A percentile compares a stretch with the other conserved stretches of the same genome.
Conservation (phyloP, 2,113 vertebrate genomes). For the Callospermophilus lateralis region DNA sequence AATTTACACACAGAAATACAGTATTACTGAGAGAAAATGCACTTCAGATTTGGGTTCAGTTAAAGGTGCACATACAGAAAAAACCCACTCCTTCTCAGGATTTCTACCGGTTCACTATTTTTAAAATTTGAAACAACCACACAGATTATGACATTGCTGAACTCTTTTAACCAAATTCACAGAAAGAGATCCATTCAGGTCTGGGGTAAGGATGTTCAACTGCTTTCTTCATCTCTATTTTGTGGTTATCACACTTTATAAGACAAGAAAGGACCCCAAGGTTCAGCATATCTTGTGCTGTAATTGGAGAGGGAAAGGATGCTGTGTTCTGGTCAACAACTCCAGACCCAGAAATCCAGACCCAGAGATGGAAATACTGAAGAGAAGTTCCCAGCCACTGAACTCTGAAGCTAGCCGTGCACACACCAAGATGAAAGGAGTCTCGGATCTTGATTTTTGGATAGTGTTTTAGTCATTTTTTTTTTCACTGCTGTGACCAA, state of each 20-base stretch:
- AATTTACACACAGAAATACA: background rate
- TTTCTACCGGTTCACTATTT: background rate
- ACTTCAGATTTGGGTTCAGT: background rate
- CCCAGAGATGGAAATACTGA: background rate
- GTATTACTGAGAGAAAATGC: background rate
- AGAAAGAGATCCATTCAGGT: background rate
- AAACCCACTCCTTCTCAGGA: background rate
- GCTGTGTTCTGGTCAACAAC: background rate
- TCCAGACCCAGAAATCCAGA: background rate
- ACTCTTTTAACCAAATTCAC: background rate
- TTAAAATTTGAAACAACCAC: background rate
- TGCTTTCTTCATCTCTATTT: background rate
- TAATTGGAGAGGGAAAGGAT: background rate
- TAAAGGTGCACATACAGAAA: background rate
- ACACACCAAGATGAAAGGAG: background rate
- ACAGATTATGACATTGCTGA: background rate
- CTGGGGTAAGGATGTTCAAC: background rate
- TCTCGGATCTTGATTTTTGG: background rate
- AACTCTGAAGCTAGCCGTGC: background rate
- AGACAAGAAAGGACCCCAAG: background rate
- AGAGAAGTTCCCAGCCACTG: background rate
- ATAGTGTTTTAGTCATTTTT: too few species aligned
- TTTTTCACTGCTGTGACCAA: too few species aligned
- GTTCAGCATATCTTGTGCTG: background rate
- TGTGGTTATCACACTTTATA: background rate